These are phyloP conservation scores for Craniophora ligustri DNA, from an alignment of 2,888 invertebrate species.

Conservation along the genomic window DNA sequence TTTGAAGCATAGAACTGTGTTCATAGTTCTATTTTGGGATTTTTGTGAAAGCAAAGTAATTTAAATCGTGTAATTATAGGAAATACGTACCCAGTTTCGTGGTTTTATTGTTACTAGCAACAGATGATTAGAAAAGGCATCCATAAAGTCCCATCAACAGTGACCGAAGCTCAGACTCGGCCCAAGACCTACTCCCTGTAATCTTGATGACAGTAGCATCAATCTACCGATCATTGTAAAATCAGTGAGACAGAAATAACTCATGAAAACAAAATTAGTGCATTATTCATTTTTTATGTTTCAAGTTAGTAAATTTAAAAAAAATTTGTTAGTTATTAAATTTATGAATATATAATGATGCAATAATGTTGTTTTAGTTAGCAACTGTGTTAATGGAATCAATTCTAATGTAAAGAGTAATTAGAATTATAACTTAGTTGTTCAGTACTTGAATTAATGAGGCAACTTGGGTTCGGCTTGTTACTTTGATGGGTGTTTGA, in stretches of 20 bases:
- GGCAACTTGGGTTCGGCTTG: conserved; percentile 75
- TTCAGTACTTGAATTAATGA: conserved; percentile 57
- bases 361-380: conserved; percentile 61
- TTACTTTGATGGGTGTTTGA: conserved; percentile 70
- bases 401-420: conserved; percentile 55
- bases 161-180: conserved; percentile 66
- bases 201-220: conserved; percentile 73
- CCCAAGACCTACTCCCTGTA: conserved; percentile 76
- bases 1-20: no score
- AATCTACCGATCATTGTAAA: conserved; percentile 76
- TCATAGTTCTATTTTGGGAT: no score
- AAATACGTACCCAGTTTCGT: no score
- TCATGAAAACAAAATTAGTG: conserved; percentile 60
- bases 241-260: conserved; percentile 70
- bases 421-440: conserved; percentile 50
- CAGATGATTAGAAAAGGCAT: conserved; percentile 82
- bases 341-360: conserved; percentile 37
- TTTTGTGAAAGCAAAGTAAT: no score
- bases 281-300: conserved; percentile 46
- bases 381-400: conserved; percentile 33
- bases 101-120: conserved; percentile 44
- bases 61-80: no score
- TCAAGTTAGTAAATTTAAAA: conserved; percentile 4
- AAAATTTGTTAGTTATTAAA: conserved; percentile 3
- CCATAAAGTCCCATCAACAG: conserved; percentile 68